Evolutionary conservation across 2,113 vertebrate species (phyloP).

Genomic region (Axis porcinus): DNA sequence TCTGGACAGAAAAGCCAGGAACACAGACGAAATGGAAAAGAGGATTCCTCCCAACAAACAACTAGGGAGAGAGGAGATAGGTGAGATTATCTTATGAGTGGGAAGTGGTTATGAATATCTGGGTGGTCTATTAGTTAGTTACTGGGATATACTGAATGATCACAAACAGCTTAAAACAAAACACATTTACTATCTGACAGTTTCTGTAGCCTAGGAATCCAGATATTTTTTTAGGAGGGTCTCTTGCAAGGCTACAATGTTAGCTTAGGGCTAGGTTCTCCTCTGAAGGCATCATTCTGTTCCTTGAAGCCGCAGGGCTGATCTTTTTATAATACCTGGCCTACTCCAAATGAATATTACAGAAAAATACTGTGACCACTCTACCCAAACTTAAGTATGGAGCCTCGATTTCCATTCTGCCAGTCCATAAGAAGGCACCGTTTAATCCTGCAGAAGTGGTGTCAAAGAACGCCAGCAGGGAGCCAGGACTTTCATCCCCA

Average conservation of each 20-base stretch:
- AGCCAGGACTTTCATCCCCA: background rate
- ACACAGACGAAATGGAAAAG: background rate
- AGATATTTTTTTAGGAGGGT: background rate
- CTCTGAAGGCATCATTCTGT: background rate
- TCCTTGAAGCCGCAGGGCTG: background rate
- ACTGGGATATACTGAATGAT: background rate
- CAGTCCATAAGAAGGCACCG: background rate
- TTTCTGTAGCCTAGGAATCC: background rate
- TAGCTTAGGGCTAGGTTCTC: background rate
- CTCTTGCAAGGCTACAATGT: background rate
- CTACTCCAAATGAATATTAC: background rate
- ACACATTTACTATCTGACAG: background rate
- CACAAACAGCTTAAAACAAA: background rate
- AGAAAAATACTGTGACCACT: background rate
- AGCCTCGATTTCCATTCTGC: background rate
- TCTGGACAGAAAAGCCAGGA: background rate
- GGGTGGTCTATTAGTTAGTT: background rate
- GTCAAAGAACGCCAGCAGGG: background rate
- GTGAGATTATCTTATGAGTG: background rate
- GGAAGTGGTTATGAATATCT: background rate
- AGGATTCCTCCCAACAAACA: background rate
- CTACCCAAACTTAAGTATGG: background rate
- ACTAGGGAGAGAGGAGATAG: background rate
- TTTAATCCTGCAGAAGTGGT: background rate
- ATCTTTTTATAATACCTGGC: background rate